Conservation (phyloP, 2,888 invertebrate genomes). For the Caradrina clavipalpis region DNA sequence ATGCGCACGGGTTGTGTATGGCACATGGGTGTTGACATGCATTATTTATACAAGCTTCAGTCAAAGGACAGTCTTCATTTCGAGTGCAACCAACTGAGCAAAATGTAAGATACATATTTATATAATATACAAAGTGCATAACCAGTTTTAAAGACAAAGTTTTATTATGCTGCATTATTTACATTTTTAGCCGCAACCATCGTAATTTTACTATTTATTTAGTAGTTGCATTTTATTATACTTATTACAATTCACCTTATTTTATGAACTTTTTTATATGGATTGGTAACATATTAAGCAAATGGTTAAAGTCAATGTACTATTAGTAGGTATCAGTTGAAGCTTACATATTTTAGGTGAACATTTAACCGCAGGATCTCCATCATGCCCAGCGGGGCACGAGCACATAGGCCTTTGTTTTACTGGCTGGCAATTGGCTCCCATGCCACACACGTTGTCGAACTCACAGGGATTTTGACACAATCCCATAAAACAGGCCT, state of each 20-base stretch:
- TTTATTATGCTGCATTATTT: constrained; percentile 10
- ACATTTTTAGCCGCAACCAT: constrained; percentile 45
- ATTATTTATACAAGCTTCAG: constrained; percentile 96
- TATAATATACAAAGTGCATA: constrained; percentile 64
- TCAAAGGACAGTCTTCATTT: constrained; percentile 96
- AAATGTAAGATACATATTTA: constrained; percentile 77
- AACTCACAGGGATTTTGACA: constrained; percentile 96
- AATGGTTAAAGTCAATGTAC: constrained; percentile 46
- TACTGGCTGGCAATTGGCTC: constrained; percentile 95
- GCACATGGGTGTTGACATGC: constrained; percentile 97
- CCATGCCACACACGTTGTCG: constrained; percentile 94
- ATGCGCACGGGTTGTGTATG: constrained; percentile 95
- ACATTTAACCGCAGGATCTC: constrained; percentile 95
- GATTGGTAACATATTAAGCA: constrained; percentile 25
- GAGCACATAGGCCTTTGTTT: constrained; percentile 96
- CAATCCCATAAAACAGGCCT: constrained; percentile 95
- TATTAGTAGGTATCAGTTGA: constrained; percentile 72
- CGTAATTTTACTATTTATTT: constrained; percentile 21
- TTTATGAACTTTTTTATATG: constrained; percentile 3
- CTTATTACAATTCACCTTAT: constrained; percentile 32
- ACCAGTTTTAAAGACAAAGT: constrained; percentile 15
- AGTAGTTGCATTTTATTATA: constrained; percentile 3
- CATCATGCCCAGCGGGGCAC: constrained; percentile 95
- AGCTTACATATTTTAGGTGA: constrained; percentile 95
- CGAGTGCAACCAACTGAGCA: constrained; percentile 95